phyloP scores from a whole-genome alignment of 2,113 vertebrate genomes.

The Phalacrocorax pelagicus region DNA sequence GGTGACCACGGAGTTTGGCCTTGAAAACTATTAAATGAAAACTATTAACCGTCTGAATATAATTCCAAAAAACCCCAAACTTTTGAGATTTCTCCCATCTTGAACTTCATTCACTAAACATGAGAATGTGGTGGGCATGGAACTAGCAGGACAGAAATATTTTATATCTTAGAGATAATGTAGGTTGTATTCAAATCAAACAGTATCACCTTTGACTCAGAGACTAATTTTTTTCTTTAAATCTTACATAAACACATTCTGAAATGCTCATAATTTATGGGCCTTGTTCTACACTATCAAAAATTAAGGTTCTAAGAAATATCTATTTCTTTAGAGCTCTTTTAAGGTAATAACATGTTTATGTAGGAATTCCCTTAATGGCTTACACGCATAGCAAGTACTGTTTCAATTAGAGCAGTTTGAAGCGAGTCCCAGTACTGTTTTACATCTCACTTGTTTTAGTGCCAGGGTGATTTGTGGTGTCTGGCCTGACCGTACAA shows the following conservation, averaged over 20 bases:
- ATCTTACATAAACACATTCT: not conserved
- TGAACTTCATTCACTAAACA: not conserved
- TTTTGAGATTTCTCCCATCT: not conserved
- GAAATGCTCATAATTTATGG: not conserved
- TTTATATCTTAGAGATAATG: not conserved
- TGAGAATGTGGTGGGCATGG: not conserved
- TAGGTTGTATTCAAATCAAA: not conserved
- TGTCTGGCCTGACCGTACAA: not conserved
- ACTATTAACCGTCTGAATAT: slow-evolving; percentile 23
- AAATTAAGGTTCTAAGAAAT: not conserved
- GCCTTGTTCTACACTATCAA: not conserved
- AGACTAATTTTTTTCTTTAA: not conserved
- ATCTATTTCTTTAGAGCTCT: not conserved
- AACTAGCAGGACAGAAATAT: not conserved
- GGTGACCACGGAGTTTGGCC: slow-evolving; percentile 38
- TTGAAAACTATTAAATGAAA: slow-evolving; percentile 45
- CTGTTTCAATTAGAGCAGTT: not conserved
- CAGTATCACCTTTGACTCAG: not conserved
- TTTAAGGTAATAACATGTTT: not conserved
- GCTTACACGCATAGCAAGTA: not conserved
- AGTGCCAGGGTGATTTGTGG: not conserved
- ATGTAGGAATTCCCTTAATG: not conserved
- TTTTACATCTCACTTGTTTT: not conserved
- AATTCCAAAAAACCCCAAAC: not conserved
- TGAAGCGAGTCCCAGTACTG: not conserved